These are phyloP conservation scores for Alces alces DNA, from an alignment of 2,113 vertebrate genomes.

Conservation along the genomic window DNA sequence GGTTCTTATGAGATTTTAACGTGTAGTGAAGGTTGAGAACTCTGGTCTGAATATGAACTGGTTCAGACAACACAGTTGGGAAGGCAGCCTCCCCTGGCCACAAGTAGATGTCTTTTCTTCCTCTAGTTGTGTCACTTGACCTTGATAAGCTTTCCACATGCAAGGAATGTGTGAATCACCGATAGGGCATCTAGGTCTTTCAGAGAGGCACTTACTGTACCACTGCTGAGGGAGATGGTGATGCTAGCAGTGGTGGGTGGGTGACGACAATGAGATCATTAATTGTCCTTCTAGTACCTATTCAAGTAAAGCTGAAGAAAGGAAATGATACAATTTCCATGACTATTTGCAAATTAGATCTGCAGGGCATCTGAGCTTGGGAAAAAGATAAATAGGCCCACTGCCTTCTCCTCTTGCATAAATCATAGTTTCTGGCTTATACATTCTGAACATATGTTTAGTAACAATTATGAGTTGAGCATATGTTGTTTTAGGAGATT, in stretches of 20 bases:
- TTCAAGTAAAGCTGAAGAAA: neutral
- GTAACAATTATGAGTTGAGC: slow-evolving; percentile 67
- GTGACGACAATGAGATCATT: neutral
- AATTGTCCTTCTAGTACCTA: neutral
- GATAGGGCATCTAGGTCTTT: neutral
- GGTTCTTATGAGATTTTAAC: neutral
- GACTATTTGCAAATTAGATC: slow-evolving; percentile 23
- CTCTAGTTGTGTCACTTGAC: neutral
- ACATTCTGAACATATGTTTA: slow-evolving; percentile 68
- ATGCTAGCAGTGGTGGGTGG: neutral
- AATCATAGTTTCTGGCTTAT: slow-evolving; percentile 61
- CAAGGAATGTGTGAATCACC: neutral
- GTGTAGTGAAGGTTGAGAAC: neutral
- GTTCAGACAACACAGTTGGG: neutral
- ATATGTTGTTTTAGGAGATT: slow-evolving; percentile 75
- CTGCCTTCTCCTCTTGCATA: slow-evolving; percentile 48
- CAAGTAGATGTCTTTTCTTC: neutral
- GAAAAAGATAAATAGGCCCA: neutral
- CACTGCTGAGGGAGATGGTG: neutral
- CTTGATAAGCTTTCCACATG: neutral
- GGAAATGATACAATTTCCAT: slow-evolving; percentile 25
- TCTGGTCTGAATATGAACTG: neutral
- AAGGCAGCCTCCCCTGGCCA: neutral
- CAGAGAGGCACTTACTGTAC: neutral
- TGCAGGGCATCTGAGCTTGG: neutral